Percentiles rank a stretch among this genome's conserved stretches.
Conservation (phyloP, 1,140 invertebrate species). For the Bombus superbus region DNA sequence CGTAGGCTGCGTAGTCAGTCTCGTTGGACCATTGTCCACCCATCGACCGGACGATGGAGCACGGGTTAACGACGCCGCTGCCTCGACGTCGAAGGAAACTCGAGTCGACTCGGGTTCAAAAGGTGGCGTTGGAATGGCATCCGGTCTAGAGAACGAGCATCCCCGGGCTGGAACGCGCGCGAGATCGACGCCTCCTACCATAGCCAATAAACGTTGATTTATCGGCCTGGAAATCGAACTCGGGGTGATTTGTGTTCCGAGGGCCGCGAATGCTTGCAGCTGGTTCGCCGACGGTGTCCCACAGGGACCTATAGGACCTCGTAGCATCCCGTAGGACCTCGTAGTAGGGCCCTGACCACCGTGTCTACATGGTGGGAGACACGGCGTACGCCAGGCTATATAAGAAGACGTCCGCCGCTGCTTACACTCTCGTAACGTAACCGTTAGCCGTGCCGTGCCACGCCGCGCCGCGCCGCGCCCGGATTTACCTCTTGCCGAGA, state of each 20-base stretch:
- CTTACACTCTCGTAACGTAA: slow-evolving; percentile 70
- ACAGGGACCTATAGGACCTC: slow-evolving; percentile 55
- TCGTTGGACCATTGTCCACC: not conserved
- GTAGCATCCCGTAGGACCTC: slow-evolving; percentile 35
- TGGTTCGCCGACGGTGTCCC: slow-evolving; percentile 13
- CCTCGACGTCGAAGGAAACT: slow-evolving; percentile 1
- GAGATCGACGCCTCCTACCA: slow-evolving; percentile 56
- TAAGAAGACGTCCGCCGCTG: slow-evolving; percentile 73
- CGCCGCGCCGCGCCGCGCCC: not conserved
- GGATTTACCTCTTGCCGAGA: slow-evolving; percentile 40
- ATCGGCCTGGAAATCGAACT: slow-evolving; percentile 79
- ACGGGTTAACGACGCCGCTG: slow-evolving; percentile 1
- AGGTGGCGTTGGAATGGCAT: slow-evolving; percentile 22
- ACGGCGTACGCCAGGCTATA: slow-evolving; percentile 71
- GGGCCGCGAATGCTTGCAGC: slow-evolving; percentile 7
- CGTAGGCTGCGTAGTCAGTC: too few relatives aligned
- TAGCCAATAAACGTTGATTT: slow-evolving; percentile 80
- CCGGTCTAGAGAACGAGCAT: slow-evolving; percentile 8
- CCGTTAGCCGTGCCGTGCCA: slow-evolving; percentile 58
- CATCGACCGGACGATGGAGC: not conserved
- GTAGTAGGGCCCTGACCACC: not conserved
- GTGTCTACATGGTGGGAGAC: slow-evolving; percentile 57
- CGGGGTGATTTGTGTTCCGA: slow-evolving; percentile 76
- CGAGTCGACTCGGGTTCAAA: slow-evolving; percentile 27
- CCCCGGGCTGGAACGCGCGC: slow-evolving; percentile 39